A percentile compares a stretch with the other conserved stretches of the same genome.
Evolutionary conservation across 1,140 invertebrate genomes (phyloP).

Genomic region (Amyelois transitella): DNA sequence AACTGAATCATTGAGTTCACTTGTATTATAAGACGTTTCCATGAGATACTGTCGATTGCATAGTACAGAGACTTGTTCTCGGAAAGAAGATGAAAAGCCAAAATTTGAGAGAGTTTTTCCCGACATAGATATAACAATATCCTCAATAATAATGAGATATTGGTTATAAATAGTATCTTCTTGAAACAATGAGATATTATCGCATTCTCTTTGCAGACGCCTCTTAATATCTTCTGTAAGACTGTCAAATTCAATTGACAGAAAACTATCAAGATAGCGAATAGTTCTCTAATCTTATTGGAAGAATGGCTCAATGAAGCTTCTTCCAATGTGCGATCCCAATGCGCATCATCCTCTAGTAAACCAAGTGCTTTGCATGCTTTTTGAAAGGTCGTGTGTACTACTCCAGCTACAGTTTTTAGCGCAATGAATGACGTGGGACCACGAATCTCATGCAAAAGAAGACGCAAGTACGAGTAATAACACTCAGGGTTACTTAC

Average conservation of each 20-base stretch:
- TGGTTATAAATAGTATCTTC: constrained; percentile 16
- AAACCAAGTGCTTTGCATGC: constrained; percentile 19
- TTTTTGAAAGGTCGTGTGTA: constrained; percentile 23
- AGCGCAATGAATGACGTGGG: constrained; percentile 19
- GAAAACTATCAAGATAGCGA: constrained; percentile 21
- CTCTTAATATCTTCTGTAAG: too few species aligned
- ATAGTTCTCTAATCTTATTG: constrained; percentile 15
- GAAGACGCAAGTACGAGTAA: constrained; percentile 16
- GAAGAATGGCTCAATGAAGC: constrained; percentile 14
- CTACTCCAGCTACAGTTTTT: constrained; percentile 19
- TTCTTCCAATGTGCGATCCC: constrained; percentile 15
- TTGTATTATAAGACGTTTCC: constrained; percentile 17
- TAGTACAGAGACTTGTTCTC: too few species aligned
- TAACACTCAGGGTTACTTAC: too few species aligned
- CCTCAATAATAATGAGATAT: too few species aligned
- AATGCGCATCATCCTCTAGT: constrained; percentile 24
- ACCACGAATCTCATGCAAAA: constrained; percentile 17
- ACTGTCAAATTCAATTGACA: constrained; percentile 21
- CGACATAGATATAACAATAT: too few species aligned
- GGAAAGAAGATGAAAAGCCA: too few species aligned
- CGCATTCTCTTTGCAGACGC: too few species aligned
- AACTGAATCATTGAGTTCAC: too few species aligned
- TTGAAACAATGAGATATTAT: constrained; percentile 16
- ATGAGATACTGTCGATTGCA: too few species aligned
- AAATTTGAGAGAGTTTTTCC: too few species aligned